Conservation (phyloP, 2,888 invertebrate genomes). For the Ochropleura leucogaster region DNA sequence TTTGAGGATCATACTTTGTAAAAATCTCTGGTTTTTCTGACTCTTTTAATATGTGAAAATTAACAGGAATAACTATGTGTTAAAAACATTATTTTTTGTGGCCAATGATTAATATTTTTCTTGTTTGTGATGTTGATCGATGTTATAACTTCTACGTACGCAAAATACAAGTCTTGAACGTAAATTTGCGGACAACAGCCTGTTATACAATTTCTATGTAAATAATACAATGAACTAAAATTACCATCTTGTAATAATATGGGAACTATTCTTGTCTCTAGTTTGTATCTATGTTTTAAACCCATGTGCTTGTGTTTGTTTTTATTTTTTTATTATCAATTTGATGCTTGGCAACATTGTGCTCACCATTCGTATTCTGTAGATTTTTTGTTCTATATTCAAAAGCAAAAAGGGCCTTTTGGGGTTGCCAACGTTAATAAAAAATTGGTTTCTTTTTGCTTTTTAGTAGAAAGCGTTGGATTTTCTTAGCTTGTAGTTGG, state of each 20-base stretch:
- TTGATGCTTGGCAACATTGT: constrained; percentile 91
- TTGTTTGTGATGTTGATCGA: not conserved
- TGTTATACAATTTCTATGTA: not conserved
- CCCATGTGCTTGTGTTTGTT: constrained; percentile 89
- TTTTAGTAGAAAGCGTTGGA: constrained; percentile 83
- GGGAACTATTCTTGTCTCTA: constrained; percentile 63
- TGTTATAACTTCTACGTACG: not conserved
- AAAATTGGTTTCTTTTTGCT: constrained; percentile 82
- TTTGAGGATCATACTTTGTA: not conserved
- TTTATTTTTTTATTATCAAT: constrained; percentile 89
- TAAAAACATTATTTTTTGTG: not conserved
- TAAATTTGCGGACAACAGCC: too few species aligned
- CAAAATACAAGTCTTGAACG: too few species aligned
- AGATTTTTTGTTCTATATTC: constrained; percentile 70
- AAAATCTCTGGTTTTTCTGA: not conserved
- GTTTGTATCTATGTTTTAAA: constrained; percentile 74
- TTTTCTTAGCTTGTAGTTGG: constrained; percentile 83
- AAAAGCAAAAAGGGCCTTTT: constrained; percentile 84
- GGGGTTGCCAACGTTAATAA: constrained; percentile 65
- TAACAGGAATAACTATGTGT: not conserved
- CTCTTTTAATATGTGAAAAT: not conserved
- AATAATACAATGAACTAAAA: constrained; percentile 3
- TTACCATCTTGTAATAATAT: constrained; percentile 53
- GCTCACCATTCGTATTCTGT: constrained; percentile 82
- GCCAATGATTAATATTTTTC: not conserved